Conservation (phyloP, 2,888 invertebrate species). For the Lacanobia wlatinum region DNA sequence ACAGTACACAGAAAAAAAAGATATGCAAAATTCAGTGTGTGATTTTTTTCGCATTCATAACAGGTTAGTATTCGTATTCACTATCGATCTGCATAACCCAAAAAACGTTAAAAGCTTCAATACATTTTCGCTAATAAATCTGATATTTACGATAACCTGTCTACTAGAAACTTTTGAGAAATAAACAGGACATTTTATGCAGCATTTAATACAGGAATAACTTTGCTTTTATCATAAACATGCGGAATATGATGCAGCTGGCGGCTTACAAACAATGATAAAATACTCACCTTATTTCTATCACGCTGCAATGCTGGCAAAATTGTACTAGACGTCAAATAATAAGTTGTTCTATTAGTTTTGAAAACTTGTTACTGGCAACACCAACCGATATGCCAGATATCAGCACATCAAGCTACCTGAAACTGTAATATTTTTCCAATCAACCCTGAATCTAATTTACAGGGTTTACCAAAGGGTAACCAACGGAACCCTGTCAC, state of each 20-base stretch:
- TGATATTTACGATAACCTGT: neutral
- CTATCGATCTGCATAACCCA: neutral
- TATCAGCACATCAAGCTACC: no score
- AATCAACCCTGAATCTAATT: no score
- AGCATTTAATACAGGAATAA: slow-evolving; percentile 6
- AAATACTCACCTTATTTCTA: slow-evolving; percentile 1
- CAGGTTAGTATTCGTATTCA: neutral
- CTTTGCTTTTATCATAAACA: slow-evolving; percentile 40
- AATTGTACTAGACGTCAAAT: neutral
- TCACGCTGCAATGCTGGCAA: neutral
- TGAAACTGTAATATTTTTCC: no score
- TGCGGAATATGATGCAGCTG: slow-evolving; percentile 11
- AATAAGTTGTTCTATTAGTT: no score
- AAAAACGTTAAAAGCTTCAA: slow-evolving; percentile 15
- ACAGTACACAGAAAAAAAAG: no score
- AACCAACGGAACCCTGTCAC: no score
- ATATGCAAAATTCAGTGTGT: no score
- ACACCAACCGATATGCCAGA: no score
- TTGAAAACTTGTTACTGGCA: no score
- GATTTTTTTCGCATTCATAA: neutral
- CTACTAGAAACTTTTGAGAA: neutral
- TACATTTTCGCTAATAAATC: slow-evolving; percentile 6
- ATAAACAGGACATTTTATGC: slow-evolving; percentile 33
- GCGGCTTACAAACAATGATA: neutral
- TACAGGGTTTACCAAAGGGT: no score